Evolutionary conservation across 2,113 vertebrate species (phyloP).

Genomic region (Vidua macroura): DNA sequence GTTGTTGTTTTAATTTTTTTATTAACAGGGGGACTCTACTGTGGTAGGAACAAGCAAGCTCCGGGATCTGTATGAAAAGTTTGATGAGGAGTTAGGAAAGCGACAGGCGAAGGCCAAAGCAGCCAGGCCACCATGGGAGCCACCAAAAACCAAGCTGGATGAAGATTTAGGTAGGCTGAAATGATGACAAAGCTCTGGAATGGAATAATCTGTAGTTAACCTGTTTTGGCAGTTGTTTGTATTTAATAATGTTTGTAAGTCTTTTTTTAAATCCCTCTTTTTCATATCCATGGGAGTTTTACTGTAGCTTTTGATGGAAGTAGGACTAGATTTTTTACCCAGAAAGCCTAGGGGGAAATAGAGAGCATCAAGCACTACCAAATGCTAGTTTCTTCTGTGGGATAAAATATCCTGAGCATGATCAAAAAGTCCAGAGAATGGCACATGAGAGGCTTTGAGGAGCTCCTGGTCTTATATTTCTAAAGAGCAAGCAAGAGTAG

Average conservation of each 20-base stretch:
- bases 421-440: background rate
- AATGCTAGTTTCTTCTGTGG: background rate
- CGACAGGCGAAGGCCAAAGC: conserved; percentile 89
- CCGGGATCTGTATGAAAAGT: conserved; percentile 88
- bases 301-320: background rate
- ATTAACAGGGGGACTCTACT: conserved; percentile 91
- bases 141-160: conserved; percentile 94
- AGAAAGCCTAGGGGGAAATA: background rate
- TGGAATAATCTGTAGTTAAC: background rate
- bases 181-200: background rate
- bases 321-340: background rate
- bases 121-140: conserved; percentile 89
- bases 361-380: background rate
- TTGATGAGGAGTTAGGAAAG: conserved; percentile 88
- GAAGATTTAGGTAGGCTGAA: conserved; percentile 84
- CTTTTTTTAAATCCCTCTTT: background rate
- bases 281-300: background rate
- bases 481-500: background rate
- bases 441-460: background rate
- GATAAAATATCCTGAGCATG: background rate
- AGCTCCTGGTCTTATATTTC: background rate
- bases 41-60: conserved; percentile 95
- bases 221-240: background rate
- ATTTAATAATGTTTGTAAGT: background rate
- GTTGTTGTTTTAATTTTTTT: background rate